These are phyloP conservation scores for Corythucha ciliata DNA, from an alignment of 2,888 invertebrate genomes.

Conservation along the genomic window DNA sequence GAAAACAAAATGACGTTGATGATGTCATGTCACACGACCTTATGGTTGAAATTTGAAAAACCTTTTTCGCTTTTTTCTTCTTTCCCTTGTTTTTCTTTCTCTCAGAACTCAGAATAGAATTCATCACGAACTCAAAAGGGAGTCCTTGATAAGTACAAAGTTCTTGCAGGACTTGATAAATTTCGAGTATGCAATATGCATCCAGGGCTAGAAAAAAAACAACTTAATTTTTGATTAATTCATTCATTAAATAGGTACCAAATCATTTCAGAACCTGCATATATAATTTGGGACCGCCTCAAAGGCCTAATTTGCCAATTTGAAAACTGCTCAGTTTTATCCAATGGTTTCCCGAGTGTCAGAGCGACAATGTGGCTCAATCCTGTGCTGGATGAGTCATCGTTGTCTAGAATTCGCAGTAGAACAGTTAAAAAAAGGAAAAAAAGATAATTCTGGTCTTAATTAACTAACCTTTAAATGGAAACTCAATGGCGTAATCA, in stretches of 20 bases:
- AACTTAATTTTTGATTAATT: constrained; percentile 7
- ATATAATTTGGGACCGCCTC: constrained; percentile 63
- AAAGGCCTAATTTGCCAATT: constrained; percentile 83
- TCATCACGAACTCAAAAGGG: too few relatives aligned
- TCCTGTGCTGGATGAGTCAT: constrained; percentile 38
- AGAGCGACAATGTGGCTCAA: constrained; percentile 64
- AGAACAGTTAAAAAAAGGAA: background rate
- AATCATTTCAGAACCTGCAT: constrained; percentile 50
- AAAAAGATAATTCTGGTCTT: background rate
- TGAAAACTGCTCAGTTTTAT: constrained; percentile 84
- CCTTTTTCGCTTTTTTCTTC: too few relatives aligned
- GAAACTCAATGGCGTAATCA: constrained; percentile 47
- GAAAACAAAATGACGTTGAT: too few relatives aligned
- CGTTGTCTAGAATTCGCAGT: constrained; percentile 5
- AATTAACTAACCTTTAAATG: constrained; percentile 46
- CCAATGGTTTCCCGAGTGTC: constrained; percentile 64
- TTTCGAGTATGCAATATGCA: constrained; percentile 73
- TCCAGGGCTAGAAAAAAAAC: constrained; percentile 56
- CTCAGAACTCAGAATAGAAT: too few relatives aligned
- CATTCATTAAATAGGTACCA: background rate
- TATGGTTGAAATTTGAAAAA: too few relatives aligned
- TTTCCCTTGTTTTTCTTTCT: too few relatives aligned
- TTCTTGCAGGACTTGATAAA: too few relatives aligned
- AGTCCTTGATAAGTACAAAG: too few relatives aligned
- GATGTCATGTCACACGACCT: too few relatives aligned